phyloP scores from a whole-genome alignment of 2,797 vertebrate species.

The Malurus splendens region DNA sequence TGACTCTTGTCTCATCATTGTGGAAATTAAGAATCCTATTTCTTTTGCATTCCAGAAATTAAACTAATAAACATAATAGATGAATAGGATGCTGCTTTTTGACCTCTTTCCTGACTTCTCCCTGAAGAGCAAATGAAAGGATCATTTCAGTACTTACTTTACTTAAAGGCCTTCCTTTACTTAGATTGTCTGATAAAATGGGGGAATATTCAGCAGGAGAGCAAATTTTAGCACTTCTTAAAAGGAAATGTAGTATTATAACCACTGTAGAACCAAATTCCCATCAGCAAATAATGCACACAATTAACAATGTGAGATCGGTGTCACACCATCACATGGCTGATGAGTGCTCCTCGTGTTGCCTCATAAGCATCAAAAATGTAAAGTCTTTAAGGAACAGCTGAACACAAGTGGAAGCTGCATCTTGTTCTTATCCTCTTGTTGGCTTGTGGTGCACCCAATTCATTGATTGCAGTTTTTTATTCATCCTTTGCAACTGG shows the following conservation, averaged over 20 bases:
- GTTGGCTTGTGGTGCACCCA: background rate
- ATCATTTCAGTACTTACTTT: background rate
- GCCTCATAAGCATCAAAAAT: background rate
- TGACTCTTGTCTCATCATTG: background rate
- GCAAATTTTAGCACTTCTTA: background rate
- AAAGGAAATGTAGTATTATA: background rate
- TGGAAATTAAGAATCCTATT: background rate
- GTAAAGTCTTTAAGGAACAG: background rate
- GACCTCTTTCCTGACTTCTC: background rate
- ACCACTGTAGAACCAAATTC: background rate
- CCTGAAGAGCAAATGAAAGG: background rate
- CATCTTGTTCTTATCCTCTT: background rate
- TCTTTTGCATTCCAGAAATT: background rate
- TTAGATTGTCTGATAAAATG: background rate
- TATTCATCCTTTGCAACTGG: background rate
- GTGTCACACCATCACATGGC: background rate
- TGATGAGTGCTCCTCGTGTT: rapidly evolving
- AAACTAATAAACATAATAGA: background rate
- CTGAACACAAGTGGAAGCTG: background rate
- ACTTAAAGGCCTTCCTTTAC: background rate
- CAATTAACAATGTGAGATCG: background rate
- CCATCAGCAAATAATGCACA: rapidly evolving
- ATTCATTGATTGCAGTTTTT: background rate
- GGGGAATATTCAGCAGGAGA: background rate
- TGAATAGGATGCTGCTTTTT: background rate